A percentile compares a stretch with the other conserved stretches of the same genome.
These are phyloP conservation scores for Cassiopea andromeda DNA, from an alignment of 30 jellyfish, hydroid and myxozoan species.

Conservation along the genomic window DNA sequence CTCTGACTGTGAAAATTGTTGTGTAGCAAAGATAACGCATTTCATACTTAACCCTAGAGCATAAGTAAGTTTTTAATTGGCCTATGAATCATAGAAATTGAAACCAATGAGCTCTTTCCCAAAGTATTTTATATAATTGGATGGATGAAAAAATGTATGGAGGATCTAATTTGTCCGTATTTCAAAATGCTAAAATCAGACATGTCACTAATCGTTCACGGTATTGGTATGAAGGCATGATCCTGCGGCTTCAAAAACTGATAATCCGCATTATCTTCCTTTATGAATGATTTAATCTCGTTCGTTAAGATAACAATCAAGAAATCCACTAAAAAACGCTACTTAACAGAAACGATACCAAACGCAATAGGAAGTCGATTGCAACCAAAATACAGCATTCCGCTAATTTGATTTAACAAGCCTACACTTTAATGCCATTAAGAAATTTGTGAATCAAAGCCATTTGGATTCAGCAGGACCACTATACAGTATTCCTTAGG, in stretches of 20 bases:
- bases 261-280: constrained; percentile 22
- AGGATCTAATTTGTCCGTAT: background rate
- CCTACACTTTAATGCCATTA: constrained; percentile 44
- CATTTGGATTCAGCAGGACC: background rate
- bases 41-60: too few species aligned
- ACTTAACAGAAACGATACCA: constrained; percentile 34
- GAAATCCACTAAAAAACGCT: constrained; percentile 17
- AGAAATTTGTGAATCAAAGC: background rate
- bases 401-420: constrained; percentile 33
- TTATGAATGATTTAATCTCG: constrained; percentile 17
- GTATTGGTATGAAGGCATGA: constrained; percentile 17
- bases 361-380: constrained; percentile 20
- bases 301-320: constrained; percentile 31
- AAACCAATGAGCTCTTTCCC: constrained; percentile 46
- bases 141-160: background rate
- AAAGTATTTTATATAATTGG: constrained; percentile 2
- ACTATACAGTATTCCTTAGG: background rate
- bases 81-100: background rate
- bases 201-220: background rate
- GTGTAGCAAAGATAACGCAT: too few species aligned
- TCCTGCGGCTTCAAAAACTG: constrained; percentile 11
- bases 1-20: background rate
- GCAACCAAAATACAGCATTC: background rate
- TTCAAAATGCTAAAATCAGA: constrained; percentile 2
- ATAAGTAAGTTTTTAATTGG: background rate